Evolutionary conservation across 1,140 invertebrate species (phyloP).

Genomic region (Ruditapes philippinarum): DNA sequence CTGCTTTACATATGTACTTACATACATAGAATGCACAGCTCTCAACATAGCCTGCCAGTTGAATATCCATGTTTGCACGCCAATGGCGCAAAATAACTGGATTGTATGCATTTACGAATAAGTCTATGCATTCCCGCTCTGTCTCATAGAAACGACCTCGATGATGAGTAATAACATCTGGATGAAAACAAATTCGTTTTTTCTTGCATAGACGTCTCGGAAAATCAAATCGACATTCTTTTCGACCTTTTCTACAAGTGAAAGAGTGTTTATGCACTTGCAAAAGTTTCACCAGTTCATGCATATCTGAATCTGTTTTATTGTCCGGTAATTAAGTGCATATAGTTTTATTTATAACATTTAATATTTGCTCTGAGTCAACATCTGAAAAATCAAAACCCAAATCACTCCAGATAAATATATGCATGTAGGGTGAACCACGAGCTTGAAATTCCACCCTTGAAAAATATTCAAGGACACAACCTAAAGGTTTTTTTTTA

Average conservation of each 20-base stretch:
- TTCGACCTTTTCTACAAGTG: background rate
- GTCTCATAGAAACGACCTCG: slow-evolving; percentile 62
- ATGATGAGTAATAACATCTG: background rate
- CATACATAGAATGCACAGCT: slow-evolving; percentile 61
- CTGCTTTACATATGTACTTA: slow-evolving; percentile 59
- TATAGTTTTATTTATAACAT: slow-evolving; percentile 16
- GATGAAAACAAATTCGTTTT: background rate
- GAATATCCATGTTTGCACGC: slow-evolving; percentile 68
- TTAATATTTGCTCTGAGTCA: background rate
- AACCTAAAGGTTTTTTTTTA: slow-evolving; percentile 65
- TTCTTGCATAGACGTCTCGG: background rate
- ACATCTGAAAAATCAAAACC: too few relatives aligned
- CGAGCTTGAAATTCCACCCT: slow-evolving; percentile 86
- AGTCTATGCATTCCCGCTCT: background rate
- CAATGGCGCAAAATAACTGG: slow-evolving; percentile 41
- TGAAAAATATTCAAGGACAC: slow-evolving; percentile 74
- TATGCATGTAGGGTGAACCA: slow-evolving; percentile 86
- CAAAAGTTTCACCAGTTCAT: background rate
- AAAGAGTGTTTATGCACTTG: background rate
- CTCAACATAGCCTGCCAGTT: slow-evolving; percentile 44
- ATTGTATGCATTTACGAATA: slow-evolving; percentile 66
- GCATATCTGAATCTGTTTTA: background rate
- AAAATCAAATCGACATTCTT: slow-evolving; percentile 15
- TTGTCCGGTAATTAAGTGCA: background rate
- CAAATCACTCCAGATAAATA: slow-evolving; percentile 84